Percentiles rank a stretch among this genome's conserved stretches.
Evolutionary conservation across 2,113 vertebrate genomes (phyloP).

Genomic region (Notothenia rossii): DNA sequence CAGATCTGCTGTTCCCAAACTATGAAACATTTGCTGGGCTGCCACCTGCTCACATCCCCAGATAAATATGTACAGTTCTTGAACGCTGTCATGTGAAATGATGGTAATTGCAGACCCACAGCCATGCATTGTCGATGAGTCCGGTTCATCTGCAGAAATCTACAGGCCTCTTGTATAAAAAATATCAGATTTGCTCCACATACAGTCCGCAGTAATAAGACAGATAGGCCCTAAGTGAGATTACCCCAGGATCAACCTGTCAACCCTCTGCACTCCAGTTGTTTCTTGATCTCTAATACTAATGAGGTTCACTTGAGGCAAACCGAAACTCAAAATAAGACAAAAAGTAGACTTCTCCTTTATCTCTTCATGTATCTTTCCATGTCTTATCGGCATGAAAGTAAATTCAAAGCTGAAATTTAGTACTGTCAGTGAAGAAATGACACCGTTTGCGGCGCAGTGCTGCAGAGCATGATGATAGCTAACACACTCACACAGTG

Average conservation of each 20-base stretch:
- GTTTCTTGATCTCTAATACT: conserved; percentile 37
- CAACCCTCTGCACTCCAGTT: conserved; percentile 29
- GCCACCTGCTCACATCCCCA: conserved; percentile 1
- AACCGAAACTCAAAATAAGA: conserved; percentile 33
- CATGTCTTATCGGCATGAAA: conserved; percentile 41
- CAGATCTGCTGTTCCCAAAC: background rate
- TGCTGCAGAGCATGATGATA: conserved; percentile 54
- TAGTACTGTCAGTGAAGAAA: conserved; percentile 54
- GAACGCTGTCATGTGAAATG: conserved; percentile 22
- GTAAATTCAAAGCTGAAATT: conserved; percentile 51
- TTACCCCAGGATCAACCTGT: conserved; percentile 49
- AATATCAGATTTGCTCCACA: conserved; percentile 27
- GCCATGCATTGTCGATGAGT: conserved; percentile 8
- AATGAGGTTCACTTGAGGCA: conserved; percentile 33
- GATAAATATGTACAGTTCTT: background rate
- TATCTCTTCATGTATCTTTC: conserved; percentile 26
- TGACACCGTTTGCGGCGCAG: conserved; percentile 45
- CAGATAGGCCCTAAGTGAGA: conserved; percentile 33
- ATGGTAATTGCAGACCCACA: conserved; percentile 31
- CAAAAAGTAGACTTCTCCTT: background rate
- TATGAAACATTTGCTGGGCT: background rate
- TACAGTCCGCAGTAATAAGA: conserved; percentile 28
- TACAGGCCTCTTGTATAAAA: background rate
- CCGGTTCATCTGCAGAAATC: conserved; percentile 27
- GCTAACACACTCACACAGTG: conserved; percentile 62